Conservation (phyloP, 2,888 invertebrate genomes). For the Cephus nigrinus region DNA sequence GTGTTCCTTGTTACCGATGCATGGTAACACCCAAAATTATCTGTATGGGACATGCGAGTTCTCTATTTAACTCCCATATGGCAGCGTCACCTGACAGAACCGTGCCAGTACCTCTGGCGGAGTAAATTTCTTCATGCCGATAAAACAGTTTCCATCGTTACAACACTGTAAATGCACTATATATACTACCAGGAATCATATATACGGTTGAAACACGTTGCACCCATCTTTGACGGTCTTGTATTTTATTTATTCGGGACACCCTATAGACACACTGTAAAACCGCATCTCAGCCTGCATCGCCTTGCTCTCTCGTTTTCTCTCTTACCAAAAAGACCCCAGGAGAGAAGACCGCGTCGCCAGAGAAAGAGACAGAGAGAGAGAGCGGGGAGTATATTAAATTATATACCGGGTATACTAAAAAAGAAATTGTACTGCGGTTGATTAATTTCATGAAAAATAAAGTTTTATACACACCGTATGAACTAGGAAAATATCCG, state of each 20-base stretch:
- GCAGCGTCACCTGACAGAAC: not conserved
- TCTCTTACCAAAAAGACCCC: not conserved
- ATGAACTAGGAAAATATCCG: not conserved
- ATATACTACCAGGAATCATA: not conserved
- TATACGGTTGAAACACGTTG: not conserved
- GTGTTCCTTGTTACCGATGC: not conserved
- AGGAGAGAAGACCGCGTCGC: not conserved
- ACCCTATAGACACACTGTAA: not conserved
- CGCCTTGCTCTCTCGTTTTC: not conserved
- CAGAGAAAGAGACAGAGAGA: not conserved
- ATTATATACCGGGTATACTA: not conserved
- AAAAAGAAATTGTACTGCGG: not conserved
- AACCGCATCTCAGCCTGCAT: not conserved
- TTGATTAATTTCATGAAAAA: not conserved
- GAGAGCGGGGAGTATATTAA: not conserved
- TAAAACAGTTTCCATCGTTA: not conserved
- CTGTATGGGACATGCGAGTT: not conserved
- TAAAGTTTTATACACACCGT: not conserved
- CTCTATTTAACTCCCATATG: not conserved
- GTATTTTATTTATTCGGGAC: not conserved
- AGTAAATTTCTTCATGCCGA: not conserved
- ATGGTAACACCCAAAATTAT: not conserved
- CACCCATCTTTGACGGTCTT: no score
- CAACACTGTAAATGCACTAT: not conserved
- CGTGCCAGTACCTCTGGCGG: not conserved